Base-by-base conservation (phyloP, 2,888 invertebrate genomes). In the Ischnura elegans region DNA sequence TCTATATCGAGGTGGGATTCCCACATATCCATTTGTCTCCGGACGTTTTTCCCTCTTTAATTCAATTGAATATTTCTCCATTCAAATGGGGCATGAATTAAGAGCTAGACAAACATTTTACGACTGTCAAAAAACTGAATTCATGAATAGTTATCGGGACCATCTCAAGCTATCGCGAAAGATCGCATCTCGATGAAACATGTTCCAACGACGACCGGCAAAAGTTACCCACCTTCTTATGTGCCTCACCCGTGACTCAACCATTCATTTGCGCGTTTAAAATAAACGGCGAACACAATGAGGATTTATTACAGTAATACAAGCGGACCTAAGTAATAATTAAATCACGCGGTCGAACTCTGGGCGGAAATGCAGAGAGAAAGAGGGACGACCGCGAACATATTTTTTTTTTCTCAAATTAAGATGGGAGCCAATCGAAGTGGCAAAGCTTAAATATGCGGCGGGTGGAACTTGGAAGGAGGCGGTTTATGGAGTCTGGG, bases 391-490 rank as follows among this genome's bases (percentile, higher is more conserved):
- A 76, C 76, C 36, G 16, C 16, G 36, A 36, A 10, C 13, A 6
- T 61, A 25, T 76, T 76, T 76, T 36, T n/a, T n/a, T n/a, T n/a
- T n/a, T n/a, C n/a, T n/a, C n/a, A n/a, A 76, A 76, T 76, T 76
- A 36, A 76, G 76, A 76, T 76, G 36, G 36, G 76, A 76, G 76
- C 76, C 76, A 36, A 76, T 76, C 76, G 25, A 36, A 76, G 76
- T 36, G 76, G 76, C 76, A 76, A n/a, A n/a, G 36, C 76, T 76
- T 76, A 76, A 76, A 76, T 36, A 76, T 76, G 76, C 29, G 76
- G 16, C 76, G 76, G 76, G 76, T 13, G 36, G 29, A 25, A 16
- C 36, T 13, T 29, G 29, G 76, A 13, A 36, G 10, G 29, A 3
- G 36, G 51, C 51, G 51, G 51, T 6, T 51, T 51, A 8, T 51